phyloP scores from a whole-genome alignment of 2,888 invertebrate genomes.

The Stenodera caucasica region DNA sequence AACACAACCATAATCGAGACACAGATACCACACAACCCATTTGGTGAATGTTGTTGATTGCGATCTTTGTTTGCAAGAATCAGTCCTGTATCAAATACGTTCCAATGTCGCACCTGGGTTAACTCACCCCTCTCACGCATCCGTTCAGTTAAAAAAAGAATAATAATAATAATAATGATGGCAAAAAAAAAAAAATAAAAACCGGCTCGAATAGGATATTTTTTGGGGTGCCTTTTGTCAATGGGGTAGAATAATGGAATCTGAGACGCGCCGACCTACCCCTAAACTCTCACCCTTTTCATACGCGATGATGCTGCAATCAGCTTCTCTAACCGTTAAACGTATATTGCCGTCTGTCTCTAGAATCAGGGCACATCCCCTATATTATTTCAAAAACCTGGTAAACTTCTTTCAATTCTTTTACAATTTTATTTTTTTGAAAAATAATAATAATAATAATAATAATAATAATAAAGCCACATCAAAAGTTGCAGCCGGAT shows the following conservation, averaged over 20 bases:
- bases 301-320: slow-evolving; percentile 54
- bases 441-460: background rate
- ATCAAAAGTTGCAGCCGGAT: background rate
- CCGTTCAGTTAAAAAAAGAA: slow-evolving; percentile 35
- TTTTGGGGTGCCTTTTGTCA: slow-evolving; percentile 53
- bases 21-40: slow-evolving; percentile 44
- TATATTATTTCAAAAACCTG: slow-evolving; percentile 5
- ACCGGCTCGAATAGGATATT: slow-evolving; percentile 54
- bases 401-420: background rate
- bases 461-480: background rate
- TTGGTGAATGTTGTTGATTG: slow-evolving; percentile 48
- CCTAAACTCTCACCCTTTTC: slow-evolving; percentile 54
- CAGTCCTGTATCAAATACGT: slow-evolving; percentile 51
- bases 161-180: too few relatives aligned
- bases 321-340: slow-evolving; percentile 36
- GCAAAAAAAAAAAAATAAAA: slow-evolving; percentile 42
- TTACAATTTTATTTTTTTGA: background rate
- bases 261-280: slow-evolving; percentile 54
- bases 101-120: slow-evolving; percentile 51
- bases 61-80: slow-evolving; percentile 54
- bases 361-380: slow-evolving; percentile 17
- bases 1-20: background rate
- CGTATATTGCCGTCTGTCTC: slow-evolving; percentile 25
- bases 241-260: slow-evolving; percentile 56
- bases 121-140: slow-evolving; percentile 54